Conservation (phyloP, 1,140 invertebrate species). For the Hormaphis cornu region DNA sequence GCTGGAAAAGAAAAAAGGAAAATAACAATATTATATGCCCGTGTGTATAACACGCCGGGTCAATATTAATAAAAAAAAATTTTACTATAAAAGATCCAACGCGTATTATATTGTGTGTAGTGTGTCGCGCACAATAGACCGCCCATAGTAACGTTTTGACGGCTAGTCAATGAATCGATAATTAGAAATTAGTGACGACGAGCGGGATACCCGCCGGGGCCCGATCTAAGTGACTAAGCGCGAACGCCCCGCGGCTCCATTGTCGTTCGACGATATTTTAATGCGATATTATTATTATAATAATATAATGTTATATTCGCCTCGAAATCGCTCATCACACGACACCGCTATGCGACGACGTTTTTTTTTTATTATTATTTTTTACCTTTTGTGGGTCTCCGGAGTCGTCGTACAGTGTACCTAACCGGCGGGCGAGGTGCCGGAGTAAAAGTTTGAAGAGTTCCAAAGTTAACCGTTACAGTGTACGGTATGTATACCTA, state of each 20-base stretch:
- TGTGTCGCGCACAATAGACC: constrained; percentile 27
- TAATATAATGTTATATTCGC: constrained; percentile 19
- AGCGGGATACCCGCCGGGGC: constrained; percentile 13
- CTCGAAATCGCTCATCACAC: constrained; percentile 21
- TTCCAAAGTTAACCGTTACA: too few relatives aligned
- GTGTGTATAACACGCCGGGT: constrained; percentile 1
- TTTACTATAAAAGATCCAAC: background rate
- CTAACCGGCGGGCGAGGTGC: too few relatives aligned
- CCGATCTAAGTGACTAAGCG: constrained; percentile 26
- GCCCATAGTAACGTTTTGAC: constrained; percentile 27
- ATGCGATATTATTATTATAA: too few relatives aligned
- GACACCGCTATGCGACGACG: background rate
- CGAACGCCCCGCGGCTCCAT: constrained; percentile 26
- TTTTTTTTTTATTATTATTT: too few relatives aligned
- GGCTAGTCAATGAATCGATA: constrained; percentile 32
- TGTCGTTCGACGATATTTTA: too few relatives aligned
- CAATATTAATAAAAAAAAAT: too few relatives aligned
- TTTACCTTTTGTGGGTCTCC: too few relatives aligned
- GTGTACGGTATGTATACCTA: too few relatives aligned
- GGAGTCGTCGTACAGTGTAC: too few relatives aligned
- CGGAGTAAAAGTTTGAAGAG: too few relatives aligned
- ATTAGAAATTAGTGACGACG: constrained; percentile 30
- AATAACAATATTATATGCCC: background rate
- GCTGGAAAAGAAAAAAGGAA: background rate
- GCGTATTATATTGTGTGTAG: too few relatives aligned